Base-by-base conservation (phyloP, 2,797 vertebrate genomes). In the Novumbra hubbsi region DNA sequence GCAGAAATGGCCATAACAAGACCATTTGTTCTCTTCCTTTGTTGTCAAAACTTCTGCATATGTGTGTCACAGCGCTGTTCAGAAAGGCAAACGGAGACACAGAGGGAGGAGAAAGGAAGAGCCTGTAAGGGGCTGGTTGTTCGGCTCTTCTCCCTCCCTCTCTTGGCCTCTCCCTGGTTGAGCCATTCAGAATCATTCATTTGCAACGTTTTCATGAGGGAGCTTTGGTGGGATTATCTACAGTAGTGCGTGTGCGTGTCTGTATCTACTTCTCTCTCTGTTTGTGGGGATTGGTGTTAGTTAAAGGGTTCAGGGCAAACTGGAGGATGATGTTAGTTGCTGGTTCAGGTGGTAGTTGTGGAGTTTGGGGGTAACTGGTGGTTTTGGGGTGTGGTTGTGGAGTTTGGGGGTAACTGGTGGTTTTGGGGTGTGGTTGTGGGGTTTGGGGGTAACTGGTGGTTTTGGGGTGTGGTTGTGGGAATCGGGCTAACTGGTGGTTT, bases 101-200 rank as follows among this genome's bases (percentile, higher is more conserved):
- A 66, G 72, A n/a, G 62, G 3, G 52, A 66, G 32, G 24, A 45
- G 57, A 65, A 45, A 9, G 17, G 57, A 78, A 64, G 68, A 41
- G 66, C 48, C 63, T 19, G 30, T 70, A 62, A 76, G 63, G 63
- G 70, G 79, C 74, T 73, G 57, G 71, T 71, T 38, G 50, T 76
- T 79, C 76, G 19, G 12, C 7, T 78, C 80, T 73, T 84, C 68
- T 79, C 72, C 80, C 72, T 73, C 71, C 73, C 66, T 71, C 65
- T 64, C 70, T 75, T 8, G 34, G 68, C 76, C 70, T 72, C 41
- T 66, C 16, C 78, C 77, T 74, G 16, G 65, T 70, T 0, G 64
- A 76, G 70, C 78, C 83, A 85, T 86, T 87, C 70, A 12, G 63
- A 76, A 76, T 84, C 83, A 85, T 84, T 83, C 83, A 85, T 84